Conservation (phyloP, 1,140 invertebrate species). For the Rhopalosiphum padi region DNA sequence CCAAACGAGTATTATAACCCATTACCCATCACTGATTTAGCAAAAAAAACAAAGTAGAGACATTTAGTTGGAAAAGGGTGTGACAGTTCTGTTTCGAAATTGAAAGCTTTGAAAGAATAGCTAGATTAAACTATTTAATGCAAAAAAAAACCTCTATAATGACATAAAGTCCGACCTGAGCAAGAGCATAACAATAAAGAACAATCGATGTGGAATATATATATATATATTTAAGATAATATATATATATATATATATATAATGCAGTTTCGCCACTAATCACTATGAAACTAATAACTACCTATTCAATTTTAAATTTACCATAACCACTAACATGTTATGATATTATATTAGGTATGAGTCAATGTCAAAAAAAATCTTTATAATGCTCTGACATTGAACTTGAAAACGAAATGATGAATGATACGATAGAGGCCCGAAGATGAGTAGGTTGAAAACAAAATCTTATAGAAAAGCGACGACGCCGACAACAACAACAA, state of each 20-base stretch:
- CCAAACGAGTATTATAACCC: not conserved
- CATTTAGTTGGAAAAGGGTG: not conserved
- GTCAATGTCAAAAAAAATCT: constrained; percentile 31
- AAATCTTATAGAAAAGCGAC: not conserved
- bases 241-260: not conserved
- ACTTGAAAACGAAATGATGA: constrained; percentile 52
- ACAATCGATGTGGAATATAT: no score
- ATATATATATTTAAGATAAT: not conserved
- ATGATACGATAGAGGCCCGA: not conserved
- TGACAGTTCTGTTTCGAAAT: not conserved
- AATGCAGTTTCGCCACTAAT: not conserved
- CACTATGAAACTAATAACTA: not conserved
- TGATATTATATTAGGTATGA: not conserved
- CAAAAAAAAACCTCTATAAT: not conserved
- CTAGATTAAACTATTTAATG: not conserved
- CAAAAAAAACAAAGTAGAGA: not conserved
- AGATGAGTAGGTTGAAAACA: not conserved
- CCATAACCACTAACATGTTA: not conserved
- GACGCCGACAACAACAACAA: not conserved
- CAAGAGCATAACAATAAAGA: not conserved
- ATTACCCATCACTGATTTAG: not conserved
- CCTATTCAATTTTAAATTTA: not conserved
- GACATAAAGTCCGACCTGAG: not conserved
- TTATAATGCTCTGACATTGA: constrained; percentile 40
- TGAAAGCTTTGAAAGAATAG: no score